Conservation (phyloP, 2,113 vertebrate genomes). For the Pholis gunnellus region DNA sequence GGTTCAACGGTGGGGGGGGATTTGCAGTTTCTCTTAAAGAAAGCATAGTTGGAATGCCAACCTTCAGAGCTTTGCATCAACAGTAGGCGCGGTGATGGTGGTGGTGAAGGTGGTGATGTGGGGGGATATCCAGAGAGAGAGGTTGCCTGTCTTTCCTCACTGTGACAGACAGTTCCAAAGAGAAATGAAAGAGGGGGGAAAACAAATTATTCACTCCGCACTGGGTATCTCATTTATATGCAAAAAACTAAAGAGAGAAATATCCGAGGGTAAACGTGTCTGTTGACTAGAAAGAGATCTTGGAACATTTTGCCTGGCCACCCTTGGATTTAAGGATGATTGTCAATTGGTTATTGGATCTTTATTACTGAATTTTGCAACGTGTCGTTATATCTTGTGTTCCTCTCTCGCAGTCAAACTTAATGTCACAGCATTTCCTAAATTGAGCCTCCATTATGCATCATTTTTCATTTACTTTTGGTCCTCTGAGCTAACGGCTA, state of each 20-base stretch:
- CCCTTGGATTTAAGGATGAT: neutral
- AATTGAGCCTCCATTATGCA: slow-evolving; percentile 10
- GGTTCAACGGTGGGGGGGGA: slow-evolving; percentile 68
- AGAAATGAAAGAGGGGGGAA: slow-evolving; percentile 64
- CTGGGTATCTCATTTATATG: slow-evolving; percentile 75
- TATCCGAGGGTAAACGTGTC: slow-evolving; percentile 52
- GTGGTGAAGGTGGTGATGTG: neutral
- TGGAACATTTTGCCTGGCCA: slow-evolving; percentile 21
- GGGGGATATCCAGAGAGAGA: slow-evolving; percentile 61
- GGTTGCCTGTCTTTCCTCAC: slow-evolving; percentile 74
- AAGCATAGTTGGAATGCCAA: slow-evolving; percentile 84
- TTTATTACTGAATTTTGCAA: slow-evolving; percentile 7
- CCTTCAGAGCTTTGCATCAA: slow-evolving; percentile 74
- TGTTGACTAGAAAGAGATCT: slow-evolving; percentile 22
- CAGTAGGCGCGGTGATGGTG: slow-evolving; percentile 45
- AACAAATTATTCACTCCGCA: slow-evolving; percentile 72
- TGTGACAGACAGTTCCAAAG: slow-evolving; percentile 71
- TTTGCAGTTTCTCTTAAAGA: slow-evolving; percentile 68
- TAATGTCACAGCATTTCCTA: slow-evolving; percentile 4
- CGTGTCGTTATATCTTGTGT: neutral
- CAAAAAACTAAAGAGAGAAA: slow-evolving; percentile 50
- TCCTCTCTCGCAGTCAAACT: neutral
- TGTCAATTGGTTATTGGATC: neutral
- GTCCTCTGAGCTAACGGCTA: slow-evolving; percentile 40
- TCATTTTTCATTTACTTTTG: slow-evolving; percentile 23